Conservation (phyloP, 2,113 vertebrate genomes). For the Donacobius atricapilla region DNA sequence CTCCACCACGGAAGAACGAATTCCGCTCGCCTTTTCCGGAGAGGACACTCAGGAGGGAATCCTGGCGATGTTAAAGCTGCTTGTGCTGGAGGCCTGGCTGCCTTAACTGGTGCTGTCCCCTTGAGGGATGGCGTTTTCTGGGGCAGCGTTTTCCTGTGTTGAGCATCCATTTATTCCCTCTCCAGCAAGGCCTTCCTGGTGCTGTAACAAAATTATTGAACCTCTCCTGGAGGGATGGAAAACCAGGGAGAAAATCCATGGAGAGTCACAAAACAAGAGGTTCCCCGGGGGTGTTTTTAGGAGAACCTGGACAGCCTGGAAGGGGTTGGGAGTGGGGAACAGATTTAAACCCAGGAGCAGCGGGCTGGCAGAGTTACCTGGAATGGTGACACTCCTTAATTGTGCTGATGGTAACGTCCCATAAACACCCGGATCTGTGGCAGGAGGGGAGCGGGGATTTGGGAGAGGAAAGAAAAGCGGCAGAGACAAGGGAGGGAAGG, state of each 20-base stretch:
- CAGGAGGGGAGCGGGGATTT: neutral
- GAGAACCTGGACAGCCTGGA: neutral
- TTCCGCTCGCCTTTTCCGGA: slow-evolving; percentile 60
- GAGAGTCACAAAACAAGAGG: neutral
- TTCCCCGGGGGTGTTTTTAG: slow-evolving; percentile 6
- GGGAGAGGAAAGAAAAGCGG: neutral
- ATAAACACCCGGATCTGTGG: neutral
- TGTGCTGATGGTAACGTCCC: neutral
- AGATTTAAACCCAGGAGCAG: neutral
- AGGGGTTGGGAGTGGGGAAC: neutral
- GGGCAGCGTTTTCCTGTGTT: slow-evolving; percentile 34
- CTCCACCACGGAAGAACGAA: slow-evolving; percentile 66
- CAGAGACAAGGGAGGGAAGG: neutral
- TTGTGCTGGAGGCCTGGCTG: slow-evolving; percentile 47
- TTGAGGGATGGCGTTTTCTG: slow-evolving; percentile 28
- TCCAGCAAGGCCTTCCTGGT: slow-evolving; percentile 20
- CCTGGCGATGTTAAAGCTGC: slow-evolving; percentile 62
- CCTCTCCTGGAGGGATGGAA: slow-evolving; percentile 1
- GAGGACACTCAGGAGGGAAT: slow-evolving; percentile 55
- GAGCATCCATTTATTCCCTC: slow-evolving; percentile 3
- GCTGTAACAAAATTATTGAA: neutral
- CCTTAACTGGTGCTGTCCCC: slow-evolving; percentile 16
- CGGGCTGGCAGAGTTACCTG: neutral
- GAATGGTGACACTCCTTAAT: neutral
- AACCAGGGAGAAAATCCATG: neutral